Base-by-base conservation (phyloP, 2,113 vertebrate species). In the Bolborhynchus lineola region DNA sequence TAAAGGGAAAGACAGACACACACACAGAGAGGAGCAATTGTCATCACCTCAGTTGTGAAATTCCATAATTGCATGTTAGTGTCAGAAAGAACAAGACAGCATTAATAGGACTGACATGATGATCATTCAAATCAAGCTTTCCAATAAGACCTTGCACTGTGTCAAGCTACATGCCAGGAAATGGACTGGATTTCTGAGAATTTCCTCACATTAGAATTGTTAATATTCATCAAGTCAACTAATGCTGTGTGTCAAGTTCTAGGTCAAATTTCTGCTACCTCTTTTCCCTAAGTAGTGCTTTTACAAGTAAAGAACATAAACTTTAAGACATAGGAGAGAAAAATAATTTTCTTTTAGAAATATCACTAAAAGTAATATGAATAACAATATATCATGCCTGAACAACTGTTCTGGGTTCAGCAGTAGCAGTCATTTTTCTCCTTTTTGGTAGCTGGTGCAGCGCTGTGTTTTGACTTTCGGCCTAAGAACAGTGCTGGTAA, bases 1-100 rank as follows among this genome's bases (percentile, higher is more conserved):
- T 97, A 91, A 86, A 90, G 62, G 85, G 92, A 92, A 78, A 96
- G 90, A 90, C 3, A 87, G 52, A 65, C 47, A 64, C 49, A 74
- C 71, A 39, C 21, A 79, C 39, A 60, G 16, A 86, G 57, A 46
- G 68, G 74, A 95, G 79, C 77, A 86, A 93, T 86, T 95, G 94
- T 95, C 96, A 94, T 53, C 94, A 55, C 93, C 91, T 94, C 93
- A 81, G 50, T 76, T 82, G 80, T 88, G 96, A 97, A 88, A 96
- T 97, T 92, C 93, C 91, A 29, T 98, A 98, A 98, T 98, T 96
- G 94, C 67, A 94, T 69, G 50, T 93, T 96, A 76, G 93, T 63
- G 95, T 85, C 97, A 96, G 92, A 25, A 16, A 49, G 92, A 83
- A 92, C 92, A 90, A 88, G 86, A 90, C 72, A 63, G 65, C 77